Conservation (phyloP, 2,113 vertebrate genomes). For the Pomatorhinus ruficollis region DNA sequence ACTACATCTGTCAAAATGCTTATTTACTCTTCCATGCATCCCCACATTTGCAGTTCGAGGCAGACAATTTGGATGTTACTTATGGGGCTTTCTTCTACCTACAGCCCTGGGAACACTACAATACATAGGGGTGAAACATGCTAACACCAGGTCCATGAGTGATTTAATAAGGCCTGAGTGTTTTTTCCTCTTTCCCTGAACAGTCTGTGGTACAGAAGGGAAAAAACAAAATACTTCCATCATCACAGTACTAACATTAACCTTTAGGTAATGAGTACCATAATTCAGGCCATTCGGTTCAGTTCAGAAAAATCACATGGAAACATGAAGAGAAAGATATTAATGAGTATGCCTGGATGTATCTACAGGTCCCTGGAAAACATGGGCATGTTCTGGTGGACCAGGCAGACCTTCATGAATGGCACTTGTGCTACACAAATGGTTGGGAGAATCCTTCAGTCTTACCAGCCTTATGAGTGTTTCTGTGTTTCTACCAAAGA, state of each 20-base stretch:
- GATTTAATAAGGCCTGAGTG: neutral
- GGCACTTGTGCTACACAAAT: accelerated
- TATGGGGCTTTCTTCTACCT: neutral
- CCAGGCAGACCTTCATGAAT: neutral
- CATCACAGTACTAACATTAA: neutral
- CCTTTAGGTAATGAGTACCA: slow-evolving; percentile 32
- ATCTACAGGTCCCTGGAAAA: neutral
- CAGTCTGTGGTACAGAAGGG: neutral
- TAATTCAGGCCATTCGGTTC: slow-evolving; percentile 4
- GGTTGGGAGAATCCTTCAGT: neutral
- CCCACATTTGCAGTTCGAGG: neutral
- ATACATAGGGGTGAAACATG: neutral
- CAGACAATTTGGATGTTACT: neutral
- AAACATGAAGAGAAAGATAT: neutral
- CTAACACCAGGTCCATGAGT: neutral
- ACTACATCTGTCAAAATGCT: neutral
- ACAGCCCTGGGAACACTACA: accelerated
- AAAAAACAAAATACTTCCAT: neutral
- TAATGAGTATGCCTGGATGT: neutral
- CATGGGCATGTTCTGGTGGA: accelerated
- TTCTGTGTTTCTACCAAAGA: neutral
- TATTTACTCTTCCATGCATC: neutral
- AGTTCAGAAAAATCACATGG: neutral
- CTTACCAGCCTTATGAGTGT: neutral
- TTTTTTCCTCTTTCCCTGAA: neutral